A percentile compares a stretch with the other conserved stretches of the same genome.
phyloP scores from a whole-genome alignment of 2,113 vertebrate species.

The Mormoops blainvillei region DNA sequence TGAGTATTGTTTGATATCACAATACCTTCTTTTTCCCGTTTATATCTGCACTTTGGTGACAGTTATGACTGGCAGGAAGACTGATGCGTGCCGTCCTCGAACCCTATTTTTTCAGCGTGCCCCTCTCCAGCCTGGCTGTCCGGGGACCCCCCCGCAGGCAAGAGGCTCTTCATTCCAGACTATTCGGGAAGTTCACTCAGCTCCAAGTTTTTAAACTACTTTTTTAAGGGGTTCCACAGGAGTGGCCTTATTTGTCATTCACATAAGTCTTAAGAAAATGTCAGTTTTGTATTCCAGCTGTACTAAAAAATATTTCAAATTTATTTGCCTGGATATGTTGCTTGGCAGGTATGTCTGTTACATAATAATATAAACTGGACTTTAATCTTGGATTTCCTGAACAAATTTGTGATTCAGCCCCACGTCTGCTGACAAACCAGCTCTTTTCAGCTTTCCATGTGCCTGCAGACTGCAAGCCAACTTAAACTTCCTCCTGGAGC shows the following conservation, averaged over 20 bases:
- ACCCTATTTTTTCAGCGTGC: background rate
- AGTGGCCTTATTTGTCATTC: background rate
- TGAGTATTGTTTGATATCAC: background rate
- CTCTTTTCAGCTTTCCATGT: slow-evolving; percentile 43
- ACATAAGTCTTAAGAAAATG: slow-evolving; percentile 22
- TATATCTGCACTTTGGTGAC: background rate
- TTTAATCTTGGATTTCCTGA: slow-evolving; percentile 46
- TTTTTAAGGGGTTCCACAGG: slow-evolving; percentile 4
- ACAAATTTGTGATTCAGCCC: slow-evolving; percentile 43
- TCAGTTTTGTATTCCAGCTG: slow-evolving; percentile 28
- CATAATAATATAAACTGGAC: slow-evolving; percentile 45
- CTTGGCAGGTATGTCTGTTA: slow-evolving; percentile 54
- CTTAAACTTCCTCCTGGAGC: slow-evolving; percentile 59
- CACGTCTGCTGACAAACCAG: slow-evolving; percentile 40
- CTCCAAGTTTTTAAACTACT: slow-evolving; percentile 4
- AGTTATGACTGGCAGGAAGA: background rate
- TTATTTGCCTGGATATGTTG: slow-evolving; percentile 44
- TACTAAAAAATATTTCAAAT: slow-evolving; percentile 30
- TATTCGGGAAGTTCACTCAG: background rate
- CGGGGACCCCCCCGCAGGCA: background rate
- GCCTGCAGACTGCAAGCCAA: slow-evolving; percentile 41
- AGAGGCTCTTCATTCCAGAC: background rate
- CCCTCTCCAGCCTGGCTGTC: background rate
- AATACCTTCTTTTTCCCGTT: background rate
- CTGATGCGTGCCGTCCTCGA: background rate